Evolutionary conservation across 30 jellyfish, hydroid and myxozoan genomes (phyloP).

Genomic region (Pelagia noctiluca): DNA sequence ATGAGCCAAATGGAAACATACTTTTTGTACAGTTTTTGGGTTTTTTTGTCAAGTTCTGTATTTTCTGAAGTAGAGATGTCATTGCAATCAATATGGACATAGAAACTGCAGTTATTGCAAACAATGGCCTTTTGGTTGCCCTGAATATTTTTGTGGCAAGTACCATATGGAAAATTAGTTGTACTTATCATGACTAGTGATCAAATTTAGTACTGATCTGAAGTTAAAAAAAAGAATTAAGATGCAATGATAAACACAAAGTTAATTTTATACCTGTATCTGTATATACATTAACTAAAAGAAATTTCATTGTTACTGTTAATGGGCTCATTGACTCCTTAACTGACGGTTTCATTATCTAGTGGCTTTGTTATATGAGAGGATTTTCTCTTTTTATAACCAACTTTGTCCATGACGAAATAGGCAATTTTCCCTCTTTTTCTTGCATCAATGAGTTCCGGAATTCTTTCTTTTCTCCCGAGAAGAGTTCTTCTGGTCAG

Average conservation of each 20-base stretch:
- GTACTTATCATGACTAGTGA: conserved; percentile 3
- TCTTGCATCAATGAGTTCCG: conserved; percentile 34
- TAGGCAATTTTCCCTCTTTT: conserved; percentile 38
- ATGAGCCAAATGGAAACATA: too few relatives aligned
- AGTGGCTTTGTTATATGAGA: conserved; percentile 28
- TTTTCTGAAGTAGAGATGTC: too few relatives aligned
- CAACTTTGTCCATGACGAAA: conserved; percentile 37
- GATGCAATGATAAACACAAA: neutral
- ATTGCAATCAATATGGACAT: too few relatives aligned
- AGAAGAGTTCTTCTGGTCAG: too few relatives aligned
- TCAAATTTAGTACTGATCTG: neutral
- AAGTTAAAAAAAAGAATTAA: too few relatives aligned
- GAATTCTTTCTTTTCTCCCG: conserved; percentile 27
- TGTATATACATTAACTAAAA: neutral
- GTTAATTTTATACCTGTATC: conserved; percentile 1
- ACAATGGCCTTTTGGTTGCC: too few relatives aligned
- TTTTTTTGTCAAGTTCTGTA: too few relatives aligned
- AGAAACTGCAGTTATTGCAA: too few relatives aligned
- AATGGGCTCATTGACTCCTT: neutral
- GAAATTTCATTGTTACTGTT: conserved; percentile 28
- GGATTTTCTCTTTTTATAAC: neutral
- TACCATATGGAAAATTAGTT: neutral
- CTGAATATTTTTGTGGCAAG: too few relatives aligned
- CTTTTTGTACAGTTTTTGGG: too few relatives aligned
- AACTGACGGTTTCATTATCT: neutral